phyloP scores from a whole-genome alignment of 2,888 invertebrate species.

The Ctena decussata region DNA sequence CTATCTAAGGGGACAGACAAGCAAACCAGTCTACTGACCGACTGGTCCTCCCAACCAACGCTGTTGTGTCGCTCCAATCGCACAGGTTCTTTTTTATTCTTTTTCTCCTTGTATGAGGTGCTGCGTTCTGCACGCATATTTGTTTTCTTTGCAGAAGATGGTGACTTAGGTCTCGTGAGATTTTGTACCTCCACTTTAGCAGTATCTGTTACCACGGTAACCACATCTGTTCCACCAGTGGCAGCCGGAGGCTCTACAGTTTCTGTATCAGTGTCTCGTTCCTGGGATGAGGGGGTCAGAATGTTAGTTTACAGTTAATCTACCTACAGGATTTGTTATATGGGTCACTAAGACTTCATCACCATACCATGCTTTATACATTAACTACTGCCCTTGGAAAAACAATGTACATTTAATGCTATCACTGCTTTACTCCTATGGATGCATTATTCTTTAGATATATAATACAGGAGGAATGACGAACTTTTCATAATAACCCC shows the following conservation, averaged over 20 bases:
- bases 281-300: conserved; percentile 38
- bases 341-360: not conserved
- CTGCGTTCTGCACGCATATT: conserved; percentile 71
- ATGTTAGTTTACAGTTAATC: conserved; percentile 1
- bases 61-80: conserved; percentile 83
- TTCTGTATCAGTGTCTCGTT: conserved; percentile 66
- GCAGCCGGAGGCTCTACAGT: not conserved
- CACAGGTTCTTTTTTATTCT: conserved; percentile 87
- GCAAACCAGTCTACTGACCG: conserved; percentile 76
- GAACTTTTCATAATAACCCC: too few species aligned
- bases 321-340: not conserved
- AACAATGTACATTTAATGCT: not conserved
- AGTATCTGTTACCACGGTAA: conserved; percentile 15
- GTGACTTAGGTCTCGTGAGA: conserved; percentile 32
- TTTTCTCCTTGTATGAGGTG: conserved; percentile 83
- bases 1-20: not conserved
- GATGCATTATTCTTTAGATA: too few species aligned
- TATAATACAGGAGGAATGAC: too few species aligned
- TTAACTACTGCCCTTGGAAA: not conserved
- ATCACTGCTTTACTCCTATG: too few species aligned
- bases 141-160: conserved; percentile 57
- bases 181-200: conserved; percentile 19
- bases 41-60: conserved; percentile 81
- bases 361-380: not conserved
- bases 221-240: not conserved